Evolutionary conservation across 1,140 invertebrate genomes (phyloP).

Genomic region (Bemisia tabaci): DNA sequence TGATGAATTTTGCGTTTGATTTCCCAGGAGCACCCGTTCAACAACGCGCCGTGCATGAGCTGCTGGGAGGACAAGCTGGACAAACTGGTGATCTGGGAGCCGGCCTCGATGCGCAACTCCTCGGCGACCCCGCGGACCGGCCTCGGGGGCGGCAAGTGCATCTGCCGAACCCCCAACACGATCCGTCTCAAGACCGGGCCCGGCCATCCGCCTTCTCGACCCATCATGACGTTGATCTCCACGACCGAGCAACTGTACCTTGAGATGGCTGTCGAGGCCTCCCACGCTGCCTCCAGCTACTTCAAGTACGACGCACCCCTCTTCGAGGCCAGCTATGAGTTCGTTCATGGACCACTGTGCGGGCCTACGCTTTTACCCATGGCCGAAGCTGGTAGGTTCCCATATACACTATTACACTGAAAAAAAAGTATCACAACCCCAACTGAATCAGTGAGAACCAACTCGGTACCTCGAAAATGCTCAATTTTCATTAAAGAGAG

Average conservation of each 20-base stretch:
- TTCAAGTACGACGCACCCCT: conserved; percentile 69
- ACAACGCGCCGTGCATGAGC: conserved; percentile 59
- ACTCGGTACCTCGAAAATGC: too few species aligned
- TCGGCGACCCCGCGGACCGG: conserved; percentile 29
- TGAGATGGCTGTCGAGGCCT: conserved; percentile 62
- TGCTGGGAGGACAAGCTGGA: conserved; percentile 74
- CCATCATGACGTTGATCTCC: conserved; percentile 18
- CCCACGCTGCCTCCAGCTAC: conserved; percentile 66
- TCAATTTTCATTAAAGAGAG: too few species aligned
- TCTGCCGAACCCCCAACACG: conserved; percentile 28
- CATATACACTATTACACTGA: too few species aligned
- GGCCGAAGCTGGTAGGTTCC: conserved; percentile 47
- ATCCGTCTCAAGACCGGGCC: neutral
- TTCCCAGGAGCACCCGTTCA: conserved; percentile 53
- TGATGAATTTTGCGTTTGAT: too few species aligned
- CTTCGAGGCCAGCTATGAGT: conserved; percentile 72
- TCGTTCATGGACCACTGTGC: conserved; percentile 73
- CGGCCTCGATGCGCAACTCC: conserved; percentile 33
- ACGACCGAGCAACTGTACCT: conserved; percentile 51
- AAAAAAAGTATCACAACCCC: too few species aligned
- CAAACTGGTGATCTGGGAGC: conserved; percentile 62
- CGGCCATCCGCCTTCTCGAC: too few species aligned
- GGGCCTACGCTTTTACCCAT: conserved; percentile 63
- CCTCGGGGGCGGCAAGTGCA: conserved; percentile 39
- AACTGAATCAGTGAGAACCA: too few species aligned